Percentiles rank a stretch among this genome's conserved stretches.
These are phyloP conservation scores for Lophius americanus DNA, from an alignment of 2,797 vertebrate species.

Conservation along the genomic window DNA sequence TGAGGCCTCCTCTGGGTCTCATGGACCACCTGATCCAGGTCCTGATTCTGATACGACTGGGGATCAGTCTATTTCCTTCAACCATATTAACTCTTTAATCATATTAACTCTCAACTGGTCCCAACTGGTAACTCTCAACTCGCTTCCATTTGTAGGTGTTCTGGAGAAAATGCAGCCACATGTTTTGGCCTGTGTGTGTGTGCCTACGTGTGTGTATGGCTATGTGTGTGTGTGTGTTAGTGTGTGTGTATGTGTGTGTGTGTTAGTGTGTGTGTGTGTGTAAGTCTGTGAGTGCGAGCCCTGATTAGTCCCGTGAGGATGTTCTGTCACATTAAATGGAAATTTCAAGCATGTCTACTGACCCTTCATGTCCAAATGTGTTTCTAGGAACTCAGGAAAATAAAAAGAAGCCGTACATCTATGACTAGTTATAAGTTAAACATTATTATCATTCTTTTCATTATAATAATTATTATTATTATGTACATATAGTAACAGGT, in stretches of 20 bases:
- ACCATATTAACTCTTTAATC: background rate
- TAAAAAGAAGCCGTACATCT: too few species aligned
- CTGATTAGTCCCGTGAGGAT: conserved; percentile 5
- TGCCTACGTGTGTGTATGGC: conserved; percentile 7
- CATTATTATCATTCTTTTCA: too few species aligned
- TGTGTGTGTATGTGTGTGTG: background rate
- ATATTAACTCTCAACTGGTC: conserved; percentile 6
- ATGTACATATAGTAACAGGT: too few species aligned
- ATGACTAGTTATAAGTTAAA: too few species aligned
- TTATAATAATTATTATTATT: too few species aligned
- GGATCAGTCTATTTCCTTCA: conserved; percentile 25
- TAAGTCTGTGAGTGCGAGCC: background rate
- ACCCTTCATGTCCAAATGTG: background rate
- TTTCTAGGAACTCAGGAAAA: conserved; percentile 29
- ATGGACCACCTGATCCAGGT: conserved; percentile 45
- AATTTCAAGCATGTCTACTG: too few species aligned
- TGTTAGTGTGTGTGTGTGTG: conserved; percentile 2
- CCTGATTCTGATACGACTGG: conserved; percentile 17
- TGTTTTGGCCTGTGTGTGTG: conserved; percentile 12
- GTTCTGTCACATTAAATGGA: background rate
- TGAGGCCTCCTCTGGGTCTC: conserved; percentile 42
- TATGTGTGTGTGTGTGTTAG: conserved; percentile 2
- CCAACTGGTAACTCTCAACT: too few species aligned
- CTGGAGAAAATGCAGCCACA: conserved; percentile 19
- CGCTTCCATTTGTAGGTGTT: background rate